These are phyloP conservation scores for Triplophysa siluroides DNA, from an alignment of 2,113 vertebrate species.

Conservation along the genomic window DNA sequence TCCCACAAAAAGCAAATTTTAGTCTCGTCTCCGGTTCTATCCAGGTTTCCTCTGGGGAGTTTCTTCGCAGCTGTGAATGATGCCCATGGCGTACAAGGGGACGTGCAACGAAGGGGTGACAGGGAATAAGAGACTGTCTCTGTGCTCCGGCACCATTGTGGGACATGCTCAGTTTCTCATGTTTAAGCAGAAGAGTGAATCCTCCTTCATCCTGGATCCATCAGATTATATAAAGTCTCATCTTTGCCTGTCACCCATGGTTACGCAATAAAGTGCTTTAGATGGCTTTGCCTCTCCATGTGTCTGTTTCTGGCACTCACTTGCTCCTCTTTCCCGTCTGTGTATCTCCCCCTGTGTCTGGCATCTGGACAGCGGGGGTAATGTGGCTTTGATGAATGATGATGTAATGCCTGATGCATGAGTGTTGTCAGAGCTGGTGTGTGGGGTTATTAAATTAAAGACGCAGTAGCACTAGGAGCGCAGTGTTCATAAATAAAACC, in stretches of 20 bases:
- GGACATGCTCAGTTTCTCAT: slow-evolving; percentile 42
- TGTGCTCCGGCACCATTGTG: slow-evolving; percentile 19
- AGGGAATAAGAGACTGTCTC: slow-evolving; percentile 12
- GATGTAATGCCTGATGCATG: slow-evolving; percentile 36
- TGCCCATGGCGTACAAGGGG: not conserved
- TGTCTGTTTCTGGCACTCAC: not conserved
- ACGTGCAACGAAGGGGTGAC: not conserved
- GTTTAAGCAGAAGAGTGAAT: slow-evolving; percentile 46
- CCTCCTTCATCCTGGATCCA: slow-evolving; percentile 49
- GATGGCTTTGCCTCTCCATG: slow-evolving; percentile 49
- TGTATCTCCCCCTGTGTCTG: slow-evolving; percentile 31
- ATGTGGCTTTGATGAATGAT: slow-evolving; percentile 25
- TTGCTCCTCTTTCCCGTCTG: not conserved
- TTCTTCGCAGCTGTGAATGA: not conserved
- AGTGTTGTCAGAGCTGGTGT: slow-evolving; percentile 22
- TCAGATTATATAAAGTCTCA: slow-evolving; percentile 54
- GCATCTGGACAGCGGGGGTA: slow-evolving; percentile 22
- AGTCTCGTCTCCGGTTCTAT: not conserved
- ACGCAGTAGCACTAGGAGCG: slow-evolving; percentile 11
- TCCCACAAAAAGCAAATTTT: not conserved
- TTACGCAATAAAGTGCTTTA: slow-evolving; percentile 48
- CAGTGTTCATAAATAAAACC: slow-evolving; percentile 21
- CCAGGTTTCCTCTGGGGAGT: not conserved
- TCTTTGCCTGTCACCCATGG: slow-evolving; percentile 39
- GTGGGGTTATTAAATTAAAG: slow-evolving; percentile 36